Evolutionary conservation across 2,888 invertebrate species (phyloP), one percentile per base, ranked within the genome.

Genomic region (Biston betularia): DNA sequence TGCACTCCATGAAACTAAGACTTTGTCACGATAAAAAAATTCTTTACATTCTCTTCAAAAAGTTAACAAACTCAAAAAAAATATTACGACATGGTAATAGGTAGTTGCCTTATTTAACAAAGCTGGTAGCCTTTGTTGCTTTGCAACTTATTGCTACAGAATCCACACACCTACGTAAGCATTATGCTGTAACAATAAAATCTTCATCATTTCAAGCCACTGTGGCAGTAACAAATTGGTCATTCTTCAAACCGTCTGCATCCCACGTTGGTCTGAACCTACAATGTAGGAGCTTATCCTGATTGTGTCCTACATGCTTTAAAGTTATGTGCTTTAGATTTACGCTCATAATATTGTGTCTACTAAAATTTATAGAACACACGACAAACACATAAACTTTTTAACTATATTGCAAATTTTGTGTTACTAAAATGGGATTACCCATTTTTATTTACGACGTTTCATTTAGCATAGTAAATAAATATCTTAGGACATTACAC

Each of bases 141-240:
- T 76, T 67, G 78, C 83, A 85, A 89, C 84, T 87, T 88, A 89
- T 85, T 85, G 85, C 86, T 75, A 79, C 78, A 81, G 79, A 81
- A 79, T 79, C 81, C 75, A 79, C 80, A 86, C 89, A 85, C 86
- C 84, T 84, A 86, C 85, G 66, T 65, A 64, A 62, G 78, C 77
- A 83, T 86, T 88, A 88, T 85, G 82, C 77, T 79, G 70, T 75
- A 77, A 88, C 85, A 89, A 88, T 89, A 88, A 88, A 89, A 88
- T 87, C 88, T 86, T 86, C 87, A 89, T 88, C 88, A 86, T 87
- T 85, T 79, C 79, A 75, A 80, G 82, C 81, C 75, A 82, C 77
- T 80, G 77, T 79, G 82, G 85, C 82, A 89, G 87, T 87, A 85
- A 90, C 89, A 89, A 90, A 90, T 89, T 90, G 89, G 86, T 86